Evolutionary conservation across 2,888 invertebrate genomes (phyloP), one percentile per base, ranked within the genome.

Genomic region (Calliphora vomitoria): DNA sequence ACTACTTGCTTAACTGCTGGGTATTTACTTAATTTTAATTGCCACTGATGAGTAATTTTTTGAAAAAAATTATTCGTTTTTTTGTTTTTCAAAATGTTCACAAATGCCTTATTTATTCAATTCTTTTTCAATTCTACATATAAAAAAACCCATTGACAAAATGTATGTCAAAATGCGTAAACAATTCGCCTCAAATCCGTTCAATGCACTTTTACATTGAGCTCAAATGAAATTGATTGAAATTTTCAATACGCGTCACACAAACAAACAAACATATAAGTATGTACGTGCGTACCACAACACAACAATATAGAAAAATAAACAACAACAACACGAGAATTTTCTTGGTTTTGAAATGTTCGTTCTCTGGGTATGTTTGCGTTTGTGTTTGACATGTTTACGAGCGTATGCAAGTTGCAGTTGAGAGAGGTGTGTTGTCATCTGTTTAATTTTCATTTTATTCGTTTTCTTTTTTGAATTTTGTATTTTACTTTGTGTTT

Each of bases 171-270:
- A 75, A 74, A 66, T 83, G 76, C 80, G 80, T 87, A 87, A 83
- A 66, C 75, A 81, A 80, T 80, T 80, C 53, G 71, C 79, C 83
- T 80, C 38, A 83, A 87, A 72, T 69, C 38, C 72, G 87, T 84
- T 78, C 83, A 87, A 87, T 84, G 87, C 87, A 81, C 87, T 81
- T 78, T 84, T 81, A 72, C 87, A 87, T 87, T 87, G 87, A 87
- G 84, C 84, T 72, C 31, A 75, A 86, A 83, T 35, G 50, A 53
- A 87, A 76, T 71, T 75, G 18, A 62, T 86, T 66, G 62, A 71
- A 78, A 60, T 64, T 53, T 35, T 25, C 50, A 76, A 18, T 66
- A 35, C 20, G 68, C 41, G 41, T 18, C 25, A 5, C 11, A 38
- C 31, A 53, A 35, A 64, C 25, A 13, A 5, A 58, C 50, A 64